phyloP scores from a whole-genome alignment of 2,113 vertebrate genomes.

The Bostrychus sinensis region DNA sequence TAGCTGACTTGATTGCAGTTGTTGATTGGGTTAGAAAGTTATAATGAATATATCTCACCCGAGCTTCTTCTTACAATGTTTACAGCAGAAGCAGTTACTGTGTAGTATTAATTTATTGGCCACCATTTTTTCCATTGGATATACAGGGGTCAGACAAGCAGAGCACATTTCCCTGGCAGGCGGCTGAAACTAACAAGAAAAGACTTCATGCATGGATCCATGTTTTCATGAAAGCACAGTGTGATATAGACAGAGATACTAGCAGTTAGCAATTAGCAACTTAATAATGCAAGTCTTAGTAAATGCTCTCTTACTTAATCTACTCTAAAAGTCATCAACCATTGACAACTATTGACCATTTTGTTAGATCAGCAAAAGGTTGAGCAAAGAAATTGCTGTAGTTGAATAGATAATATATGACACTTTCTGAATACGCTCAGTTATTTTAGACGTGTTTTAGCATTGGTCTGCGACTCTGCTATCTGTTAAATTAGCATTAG shows the following conservation, averaged over 20 bases:
- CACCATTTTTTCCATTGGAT: conserved; percentile 80
- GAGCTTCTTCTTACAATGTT: conserved; percentile 83
- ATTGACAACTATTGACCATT: too few relatives aligned
- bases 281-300: neutral
- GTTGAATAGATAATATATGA: too few relatives aligned
- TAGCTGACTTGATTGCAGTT: neutral
- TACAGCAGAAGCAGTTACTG: conserved; percentile 85
- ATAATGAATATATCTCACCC: conserved; percentile 79
- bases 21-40: neutral
- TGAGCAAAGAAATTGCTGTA: too few relatives aligned
- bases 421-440: too few relatives aligned
- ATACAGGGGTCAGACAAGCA: conserved; percentile 81
- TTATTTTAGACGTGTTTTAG: too few relatives aligned
- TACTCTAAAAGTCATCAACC: too few relatives aligned
- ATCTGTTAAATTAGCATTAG: neutral
- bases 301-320: too few relatives aligned
- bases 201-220: too few relatives aligned
- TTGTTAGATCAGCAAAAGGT: too few relatives aligned
- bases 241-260: too few relatives aligned
- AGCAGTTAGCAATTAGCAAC: neutral
- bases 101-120: conserved; percentile 80
- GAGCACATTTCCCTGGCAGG: conserved; percentile 79
- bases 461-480: too few relatives aligned
- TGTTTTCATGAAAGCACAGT: too few relatives aligned
- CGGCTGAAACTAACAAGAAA: conserved; percentile 68